A percentile compares a stretch with the other conserved stretches of the same genome.
Conservation (phyloP, 2,888 invertebrate species). For the Petrolisthes cinctipes region DNA sequence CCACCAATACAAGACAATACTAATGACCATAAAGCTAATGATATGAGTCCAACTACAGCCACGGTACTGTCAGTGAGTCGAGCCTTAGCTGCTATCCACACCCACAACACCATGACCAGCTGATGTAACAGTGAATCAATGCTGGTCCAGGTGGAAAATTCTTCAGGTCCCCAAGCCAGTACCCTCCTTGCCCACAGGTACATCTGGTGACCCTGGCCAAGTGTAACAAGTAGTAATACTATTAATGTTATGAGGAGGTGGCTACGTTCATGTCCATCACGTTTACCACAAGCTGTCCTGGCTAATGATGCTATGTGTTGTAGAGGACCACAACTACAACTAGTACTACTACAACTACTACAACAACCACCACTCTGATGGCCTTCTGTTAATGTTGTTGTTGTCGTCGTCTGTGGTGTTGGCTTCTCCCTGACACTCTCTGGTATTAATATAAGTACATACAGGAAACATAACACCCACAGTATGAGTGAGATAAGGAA, state of each 20-base stretch:
- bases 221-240: conserved; percentile 42
- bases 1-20: conserved; percentile 36
- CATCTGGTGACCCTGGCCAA: conserved; percentile 53
- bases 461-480: conserved; percentile 65
- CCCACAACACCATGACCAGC: conserved; percentile 48
- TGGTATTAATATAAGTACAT: conserved; percentile 66
- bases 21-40: conserved; percentile 53
- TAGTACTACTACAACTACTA: conserved; percentile 67
- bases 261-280: conserved; percentile 72
- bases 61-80: conserved; percentile 41
- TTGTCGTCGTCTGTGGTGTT: neutral
- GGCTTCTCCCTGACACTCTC: conserved; percentile 55
- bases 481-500: conserved; percentile 66
- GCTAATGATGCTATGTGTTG: conserved; percentile 83
- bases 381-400: too few relatives aligned
- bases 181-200: conserved; percentile 57
- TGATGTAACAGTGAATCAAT: conserved; percentile 51
- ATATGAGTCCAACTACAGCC: conserved; percentile 49
- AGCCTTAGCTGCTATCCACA: conserved; percentile 31
- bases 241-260: conserved; percentile 65
- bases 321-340: conserved; percentile 70
- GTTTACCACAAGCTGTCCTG: conserved; percentile 83
- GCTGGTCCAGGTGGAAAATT: conserved; percentile 51
- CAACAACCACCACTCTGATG: too few relatives aligned
- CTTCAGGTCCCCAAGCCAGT: conserved; percentile 43